Base-by-base conservation (phyloP, 1,140 invertebrate species). In the Planococcus citri region DNA sequence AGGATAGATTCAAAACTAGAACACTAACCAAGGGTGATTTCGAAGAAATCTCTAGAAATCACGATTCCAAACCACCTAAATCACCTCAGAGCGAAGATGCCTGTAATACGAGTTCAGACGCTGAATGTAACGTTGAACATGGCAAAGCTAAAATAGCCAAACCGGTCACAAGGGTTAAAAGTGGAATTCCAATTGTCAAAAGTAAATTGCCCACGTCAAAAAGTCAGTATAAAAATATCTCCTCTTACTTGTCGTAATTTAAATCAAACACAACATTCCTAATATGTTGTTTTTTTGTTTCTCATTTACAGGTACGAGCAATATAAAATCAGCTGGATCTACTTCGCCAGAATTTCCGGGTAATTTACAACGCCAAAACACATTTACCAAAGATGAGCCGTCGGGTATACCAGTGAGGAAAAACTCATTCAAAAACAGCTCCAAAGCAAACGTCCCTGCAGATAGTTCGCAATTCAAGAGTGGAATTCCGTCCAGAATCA, bases 1-100 rank as follows among this genome's bases (percentile, higher is more conserved):
- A 82, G 8, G 85, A 87, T 25, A 79, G 86, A 20, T 87, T 85
- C 76, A 80, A 82, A 72, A 87, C 86, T 0, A 80, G 82, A 72
- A 87, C 85, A 0, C 74, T 87, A 27, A 67, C 69, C 25, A 72
- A 75, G 68, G 71, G 61, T 27, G 73, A 72, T 12, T 27, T 72
- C 25, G 69, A 70, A 24, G 64, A 70, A 58, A 72, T 72, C 27
- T 27, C 69, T 1, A 61, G 68, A 68, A 24, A 17, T 8, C 71
- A 33, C 12, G 60, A 64, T 14, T 22, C 22, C 60, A 24, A 20
- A 25, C 25, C 60, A 9, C 60, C 60, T 2, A 64, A 64, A 20
- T 64, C 60, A 20, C 60, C 60, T 3, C 60, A 64, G 24, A 64
- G 1, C 6, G 60, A 25, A 14, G 41, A 51, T 51, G 17, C 6